Conservation (phyloP, 1,140 invertebrate species). For the Drosophila subpulchrella region DNA sequence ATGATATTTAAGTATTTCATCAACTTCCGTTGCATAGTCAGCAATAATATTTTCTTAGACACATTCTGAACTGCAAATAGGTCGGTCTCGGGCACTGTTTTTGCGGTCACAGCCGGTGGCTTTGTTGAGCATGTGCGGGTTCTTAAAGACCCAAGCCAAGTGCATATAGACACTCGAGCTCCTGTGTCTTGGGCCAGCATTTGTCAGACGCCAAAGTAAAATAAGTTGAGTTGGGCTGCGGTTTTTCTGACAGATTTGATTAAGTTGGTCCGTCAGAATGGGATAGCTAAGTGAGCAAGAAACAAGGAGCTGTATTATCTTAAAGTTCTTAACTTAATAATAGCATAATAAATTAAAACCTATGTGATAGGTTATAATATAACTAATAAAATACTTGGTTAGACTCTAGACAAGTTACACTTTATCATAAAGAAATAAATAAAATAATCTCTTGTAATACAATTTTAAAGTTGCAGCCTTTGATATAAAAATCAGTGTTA, state of each 20-base stretch:
- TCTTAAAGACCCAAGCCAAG: conserved; percentile 32
- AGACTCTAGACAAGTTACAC: too few relatives aligned
- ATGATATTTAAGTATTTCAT: conserved; percentile 61
- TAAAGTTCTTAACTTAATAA: not conserved
- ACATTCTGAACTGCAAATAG: conserved; percentile 51
- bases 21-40: conserved; percentile 61
- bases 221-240: conserved; percentile 60
- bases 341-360: too few relatives aligned
- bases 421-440: too few relatives aligned
- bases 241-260: conserved; percentile 70
- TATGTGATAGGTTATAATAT: too few relatives aligned
- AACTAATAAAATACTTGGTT: too few relatives aligned
- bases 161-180: conserved; percentile 51
- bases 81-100: conserved; percentile 12
- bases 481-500: too few relatives aligned
- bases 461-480: too few relatives aligned
- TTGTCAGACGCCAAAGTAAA: conserved; percentile 54
- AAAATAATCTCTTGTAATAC: too few relatives aligned
- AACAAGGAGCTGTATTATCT: conserved; percentile 31
- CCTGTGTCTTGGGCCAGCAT: conserved; percentile 56
- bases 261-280: conserved; percentile 54
- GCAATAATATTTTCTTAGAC: conserved; percentile 78
- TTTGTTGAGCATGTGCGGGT: conserved; percentile 42
- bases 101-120: conserved; percentile 55
- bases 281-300: conserved; percentile 11